phyloP scores from a whole-genome alignment of 2,888 invertebrate species.

The Sclerodermus sp. region DNA sequence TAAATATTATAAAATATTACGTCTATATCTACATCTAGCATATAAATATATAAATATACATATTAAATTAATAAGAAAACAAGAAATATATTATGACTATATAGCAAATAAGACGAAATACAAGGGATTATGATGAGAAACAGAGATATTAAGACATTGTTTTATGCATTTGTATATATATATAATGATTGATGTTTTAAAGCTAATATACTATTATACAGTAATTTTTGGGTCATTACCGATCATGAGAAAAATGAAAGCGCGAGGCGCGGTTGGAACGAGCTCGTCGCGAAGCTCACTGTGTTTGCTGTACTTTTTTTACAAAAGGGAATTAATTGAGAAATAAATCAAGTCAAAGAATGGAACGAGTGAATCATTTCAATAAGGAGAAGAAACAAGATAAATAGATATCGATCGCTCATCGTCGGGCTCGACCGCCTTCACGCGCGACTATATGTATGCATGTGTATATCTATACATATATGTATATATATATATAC shows the following conservation, averaged over 20 bases:
- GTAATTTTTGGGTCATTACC: conserved; percentile 41
- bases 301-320: conserved; percentile 21
- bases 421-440: conserved; percentile 36
- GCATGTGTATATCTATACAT: conserved; percentile 31
- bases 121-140: conserved; percentile 41
- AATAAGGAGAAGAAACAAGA: conserved; percentile 9
- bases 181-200: conserved; percentile 58
- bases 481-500: conserved; percentile 24
- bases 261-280: conserved; percentile 13
- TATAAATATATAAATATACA: conserved; percentile 35
- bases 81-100: conserved; percentile 35
- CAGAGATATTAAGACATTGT: conserved; percentile 48
- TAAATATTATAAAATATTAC: conserved; percentile 24
- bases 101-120: conserved; percentile 30
- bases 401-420: conserved; percentile 24
- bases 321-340: neutral
- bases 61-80: conserved; percentile 33
- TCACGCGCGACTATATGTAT: conserved; percentile 33
- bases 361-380: conserved; percentile 1
- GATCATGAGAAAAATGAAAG: conserved; percentile 21
- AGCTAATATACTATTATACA: conserved; percentile 48
- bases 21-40: conserved; percentile 19
- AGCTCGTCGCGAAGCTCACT: conserved; percentile 23
- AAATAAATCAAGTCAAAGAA: neutral
- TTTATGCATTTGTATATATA: conserved; percentile 58